Percentiles rank a stretch among this genome's conserved stretches.
Conservation (phyloP, 1,140 invertebrate species). For the Drosophila trapezifrons region DNA sequence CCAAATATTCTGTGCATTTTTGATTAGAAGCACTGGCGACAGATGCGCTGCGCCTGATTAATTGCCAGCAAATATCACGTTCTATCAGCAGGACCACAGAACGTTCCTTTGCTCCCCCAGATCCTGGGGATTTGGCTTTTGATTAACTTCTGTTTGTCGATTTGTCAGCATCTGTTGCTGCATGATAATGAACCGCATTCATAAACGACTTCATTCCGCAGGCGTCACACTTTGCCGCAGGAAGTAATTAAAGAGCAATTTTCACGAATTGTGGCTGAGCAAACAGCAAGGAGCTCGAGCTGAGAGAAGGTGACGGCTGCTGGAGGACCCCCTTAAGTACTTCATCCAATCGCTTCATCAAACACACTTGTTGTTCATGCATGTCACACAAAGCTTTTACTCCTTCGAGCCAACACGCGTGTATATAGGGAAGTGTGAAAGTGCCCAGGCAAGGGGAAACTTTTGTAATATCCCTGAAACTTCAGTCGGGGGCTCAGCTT, state of each 20-base stretch:
- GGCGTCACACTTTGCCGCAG: conserved; percentile 50
- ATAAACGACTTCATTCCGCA: conserved; percentile 69
- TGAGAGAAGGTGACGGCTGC: conserved; percentile 3
- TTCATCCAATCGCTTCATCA: conserved; percentile 70
- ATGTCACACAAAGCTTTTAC: conserved; percentile 52
- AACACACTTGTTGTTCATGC: conserved; percentile 69
- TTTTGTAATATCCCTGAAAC: conserved; percentile 75
- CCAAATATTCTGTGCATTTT: conserved; percentile 51
- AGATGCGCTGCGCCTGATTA: conserved; percentile 65
- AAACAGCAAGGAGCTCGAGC: conserved; percentile 18
- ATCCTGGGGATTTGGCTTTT: conserved; percentile 52
- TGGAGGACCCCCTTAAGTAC: conserved; percentile 52
- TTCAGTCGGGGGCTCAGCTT: conserved; percentile 44
- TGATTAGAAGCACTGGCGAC: conserved; percentile 62
- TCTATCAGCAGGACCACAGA: conserved; percentile 15
- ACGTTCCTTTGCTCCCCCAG: background rate
- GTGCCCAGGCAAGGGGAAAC: conserved; percentile 59
- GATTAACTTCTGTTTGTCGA: conserved; percentile 63
- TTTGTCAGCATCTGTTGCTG: conserved; percentile 70
- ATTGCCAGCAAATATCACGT: conserved; percentile 54
- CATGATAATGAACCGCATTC: conserved; percentile 76
- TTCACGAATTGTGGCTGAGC: conserved; percentile 56
- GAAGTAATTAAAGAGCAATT: conserved; percentile 81
- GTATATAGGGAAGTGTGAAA: conserved; percentile 38
- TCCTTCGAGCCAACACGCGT: conserved; percentile 16